Conservation (phyloP, 1,140 invertebrate species). For the Nasonia vitripennis region DNA sequence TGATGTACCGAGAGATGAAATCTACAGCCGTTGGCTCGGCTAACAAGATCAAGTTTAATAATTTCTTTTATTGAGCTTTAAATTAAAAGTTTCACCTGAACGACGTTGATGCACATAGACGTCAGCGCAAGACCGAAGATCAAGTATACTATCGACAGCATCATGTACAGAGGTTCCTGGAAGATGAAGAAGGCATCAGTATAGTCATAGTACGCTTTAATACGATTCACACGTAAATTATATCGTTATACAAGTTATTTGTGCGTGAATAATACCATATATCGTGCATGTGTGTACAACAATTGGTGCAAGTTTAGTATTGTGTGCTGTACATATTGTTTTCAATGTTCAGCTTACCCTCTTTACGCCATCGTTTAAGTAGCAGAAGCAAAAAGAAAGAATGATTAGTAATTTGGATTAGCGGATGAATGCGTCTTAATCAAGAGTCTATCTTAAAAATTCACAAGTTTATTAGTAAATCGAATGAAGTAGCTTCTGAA, state of each 20-base stretch:
- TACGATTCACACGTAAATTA: conserved; percentile 16
- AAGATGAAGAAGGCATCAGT: conserved; percentile 41
- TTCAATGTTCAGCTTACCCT: conserved; percentile 66
- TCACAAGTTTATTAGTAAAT: conserved; percentile 31
- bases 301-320: conserved; percentile 23
- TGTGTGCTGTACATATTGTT: conserved; percentile 23
- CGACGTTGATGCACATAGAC: conserved; percentile 98
- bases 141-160: conserved; percentile 93
- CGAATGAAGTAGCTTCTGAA: not conserved
- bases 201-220: not conserved
- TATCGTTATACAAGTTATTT: conserved; percentile 25
- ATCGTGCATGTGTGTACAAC: not conserved
- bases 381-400: conserved; percentile 52
- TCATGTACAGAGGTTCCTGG: conserved; percentile 91
- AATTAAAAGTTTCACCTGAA: conserved; percentile 82
- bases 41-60: conserved; percentile 9
- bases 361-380: conserved; percentile 70
- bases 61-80: not conserved
- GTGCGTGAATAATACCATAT: conserved; percentile 29
- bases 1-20: not conserved
- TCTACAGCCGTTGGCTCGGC: not conserved
- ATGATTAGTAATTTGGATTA: not conserved
- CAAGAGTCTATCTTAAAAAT: conserved; percentile 45
- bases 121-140: conserved; percentile 95
- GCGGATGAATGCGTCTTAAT: no score